Conservation (phyloP, 1,140 invertebrate species). For the Ditylenchus dipsaci region DNA sequence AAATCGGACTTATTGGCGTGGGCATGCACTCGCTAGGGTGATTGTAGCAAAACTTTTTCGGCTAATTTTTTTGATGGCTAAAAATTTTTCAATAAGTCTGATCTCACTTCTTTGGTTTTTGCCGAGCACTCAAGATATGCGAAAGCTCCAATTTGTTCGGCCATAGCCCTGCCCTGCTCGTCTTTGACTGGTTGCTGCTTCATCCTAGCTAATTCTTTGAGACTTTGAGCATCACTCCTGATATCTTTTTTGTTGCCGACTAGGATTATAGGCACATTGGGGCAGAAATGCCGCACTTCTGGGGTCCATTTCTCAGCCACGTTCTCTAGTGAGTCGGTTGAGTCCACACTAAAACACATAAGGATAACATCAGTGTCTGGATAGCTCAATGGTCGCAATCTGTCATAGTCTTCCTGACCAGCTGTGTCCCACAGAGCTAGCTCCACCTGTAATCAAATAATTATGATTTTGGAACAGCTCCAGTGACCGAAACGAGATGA, state of each 20-base stretch:
- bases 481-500: too few species aligned
- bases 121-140: slow-evolving; percentile 97
- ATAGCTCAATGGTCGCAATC: slow-evolving; percentile 81
- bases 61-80: too few species aligned
- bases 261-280: slow-evolving; percentile 15
- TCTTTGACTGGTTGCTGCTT: slow-evolving; percentile 78
- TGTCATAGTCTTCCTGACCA: slow-evolving; percentile 96
- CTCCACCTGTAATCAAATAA: slow-evolving; percentile 72
- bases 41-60: too few species aligned
- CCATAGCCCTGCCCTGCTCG: slow-evolving; percentile 90
- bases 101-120: slow-evolving; percentile 84
- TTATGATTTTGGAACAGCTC: too few species aligned
- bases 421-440: slow-evolving; percentile 96
- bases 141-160: slow-evolving; percentile 96
- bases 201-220: too few species aligned
- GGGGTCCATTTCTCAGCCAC: slow-evolving; percentile 96
- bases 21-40: too few species aligned
- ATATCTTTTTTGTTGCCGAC: slow-evolving; percentile 15
- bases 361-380: slow-evolving; percentile 95
- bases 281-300: slow-evolving; percentile 62
- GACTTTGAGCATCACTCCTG: background rate
- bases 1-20: too few species aligned
- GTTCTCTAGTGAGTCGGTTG: slow-evolving; percentile 90
- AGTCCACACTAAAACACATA: slow-evolving; percentile 93
- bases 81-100: too few species aligned